Evolutionary conservation across 1,140 invertebrate genomes (phyloP).

Genomic region (Proctacanthus coquilletti): DNA sequence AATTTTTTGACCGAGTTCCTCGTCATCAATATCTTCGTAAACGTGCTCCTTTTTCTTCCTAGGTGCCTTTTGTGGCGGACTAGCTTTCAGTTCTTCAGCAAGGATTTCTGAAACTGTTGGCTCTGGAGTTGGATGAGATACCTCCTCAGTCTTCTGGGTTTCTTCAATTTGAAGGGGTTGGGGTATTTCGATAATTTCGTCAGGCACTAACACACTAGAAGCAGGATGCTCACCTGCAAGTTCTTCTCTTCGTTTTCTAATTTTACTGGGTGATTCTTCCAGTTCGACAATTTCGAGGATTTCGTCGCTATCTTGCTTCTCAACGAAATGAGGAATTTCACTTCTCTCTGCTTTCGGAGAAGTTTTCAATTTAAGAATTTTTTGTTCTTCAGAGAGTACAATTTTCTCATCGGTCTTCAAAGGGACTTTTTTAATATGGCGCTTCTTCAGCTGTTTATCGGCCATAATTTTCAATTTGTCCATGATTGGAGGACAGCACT

Average conservation of each 20-base stretch:
- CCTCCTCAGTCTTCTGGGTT: constrained; percentile 14
- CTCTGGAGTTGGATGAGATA: too few species aligned
- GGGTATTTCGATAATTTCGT: constrained; percentile 27
- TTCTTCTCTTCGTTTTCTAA: constrained; percentile 13
- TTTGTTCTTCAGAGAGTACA: constrained; percentile 21
- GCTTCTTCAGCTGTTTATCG: constrained; percentile 38
- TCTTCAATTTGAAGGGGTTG: constrained; percentile 20
- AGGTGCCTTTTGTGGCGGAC: constrained; percentile 20
- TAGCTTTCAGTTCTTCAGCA: constrained; percentile 4
- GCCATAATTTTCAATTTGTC: constrained; percentile 44
- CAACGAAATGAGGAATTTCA: constrained; percentile 26
- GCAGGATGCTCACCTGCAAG: constrained; percentile 12
- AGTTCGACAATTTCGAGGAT: constrained; percentile 26
- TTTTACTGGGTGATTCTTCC: constrained; percentile 27
- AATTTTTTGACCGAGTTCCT: constrained; percentile 15
- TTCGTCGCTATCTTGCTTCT: constrained; percentile 29
- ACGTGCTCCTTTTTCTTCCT: constrained; percentile 38
- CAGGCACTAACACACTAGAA: constrained; percentile 16
- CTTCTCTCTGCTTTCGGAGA: constrained; percentile 26
- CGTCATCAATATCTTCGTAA: constrained; percentile 38
- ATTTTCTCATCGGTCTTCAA: constrained; percentile 27
- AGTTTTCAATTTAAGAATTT: constrained; percentile 24
- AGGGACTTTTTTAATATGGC: constrained; percentile 35
- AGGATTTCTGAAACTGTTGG: constrained; percentile 1
- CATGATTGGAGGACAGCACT: constrained; percentile 38